A percentile compares a stretch with the other conserved stretches of the same genome.
Evolutionary conservation across 2,888 invertebrate species (phyloP).

Genomic region (Cheilosia grossa): DNA sequence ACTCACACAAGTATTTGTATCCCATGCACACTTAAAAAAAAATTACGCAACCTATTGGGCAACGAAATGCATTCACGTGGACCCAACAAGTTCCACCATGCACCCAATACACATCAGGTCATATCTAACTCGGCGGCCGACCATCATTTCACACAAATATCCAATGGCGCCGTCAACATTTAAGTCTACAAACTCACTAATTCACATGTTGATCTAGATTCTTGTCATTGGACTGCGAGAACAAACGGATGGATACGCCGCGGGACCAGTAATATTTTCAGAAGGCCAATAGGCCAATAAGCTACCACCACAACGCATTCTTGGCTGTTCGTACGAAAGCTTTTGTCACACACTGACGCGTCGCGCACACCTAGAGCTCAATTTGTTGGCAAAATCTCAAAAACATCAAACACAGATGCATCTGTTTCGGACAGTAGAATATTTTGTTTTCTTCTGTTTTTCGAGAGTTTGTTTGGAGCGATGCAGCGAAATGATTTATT

Average conservation of each 20-base stretch:
- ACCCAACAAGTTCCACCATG: slow-evolving; percentile 19
- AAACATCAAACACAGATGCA: slow-evolving; percentile 52
- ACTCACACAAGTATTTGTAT: slow-evolving; percentile 6
- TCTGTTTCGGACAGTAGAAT: slow-evolving; percentile 37
- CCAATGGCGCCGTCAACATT: slow-evolving; percentile 46
- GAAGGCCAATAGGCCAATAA: slow-evolving; percentile 29
- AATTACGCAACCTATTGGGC: slow-evolving; percentile 46
- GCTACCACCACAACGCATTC: too few relatives aligned
- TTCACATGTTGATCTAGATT: slow-evolving; percentile 66
- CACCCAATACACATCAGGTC: slow-evolving; percentile 25
- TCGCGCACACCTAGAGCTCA: not conserved
- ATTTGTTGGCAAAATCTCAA: slow-evolving; percentile 59
- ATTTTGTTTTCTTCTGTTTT: slow-evolving; percentile 1
- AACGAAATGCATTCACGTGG: slow-evolving; percentile 27
- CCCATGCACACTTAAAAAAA: slow-evolving; percentile 1
- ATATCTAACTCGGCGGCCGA: slow-evolving; percentile 32
- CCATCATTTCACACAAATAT: slow-evolving; percentile 11
- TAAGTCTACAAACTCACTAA: slow-evolving; percentile 57
- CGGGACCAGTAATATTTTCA: slow-evolving; percentile 10
- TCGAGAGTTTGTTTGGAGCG: not conserved
- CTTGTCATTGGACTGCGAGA: slow-evolving; percentile 12
- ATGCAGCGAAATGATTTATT: slow-evolving; percentile 44
- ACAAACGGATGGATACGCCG: not conserved
- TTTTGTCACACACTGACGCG: slow-evolving; percentile 30
- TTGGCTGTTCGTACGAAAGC: slow-evolving; percentile 10